Evolutionary conservation across 2,888 invertebrate genomes (phyloP).

Genomic region (Cheilosia urbana): DNA sequence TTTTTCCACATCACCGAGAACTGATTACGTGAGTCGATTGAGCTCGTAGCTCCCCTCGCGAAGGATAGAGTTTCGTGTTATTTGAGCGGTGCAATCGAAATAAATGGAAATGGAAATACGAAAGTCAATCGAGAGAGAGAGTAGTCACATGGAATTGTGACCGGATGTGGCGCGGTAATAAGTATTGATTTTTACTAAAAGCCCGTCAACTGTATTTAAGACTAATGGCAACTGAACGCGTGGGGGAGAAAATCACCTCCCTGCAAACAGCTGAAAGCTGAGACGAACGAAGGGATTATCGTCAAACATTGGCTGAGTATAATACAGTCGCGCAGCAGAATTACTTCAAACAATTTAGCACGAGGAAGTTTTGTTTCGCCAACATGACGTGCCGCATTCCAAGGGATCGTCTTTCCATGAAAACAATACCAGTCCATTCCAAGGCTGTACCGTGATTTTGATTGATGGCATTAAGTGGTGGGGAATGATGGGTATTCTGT

Average conservation of each 20-base stretch:
- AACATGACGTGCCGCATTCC: conserved; percentile 49
- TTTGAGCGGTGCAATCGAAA: conserved; percentile 26
- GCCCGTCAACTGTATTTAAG: conserved; percentile 51
- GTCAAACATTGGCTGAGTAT: conserved; percentile 48
- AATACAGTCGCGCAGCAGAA: conserved; percentile 20
- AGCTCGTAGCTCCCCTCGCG: background rate
- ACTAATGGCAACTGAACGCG: conserved; percentile 37
- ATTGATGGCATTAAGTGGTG: conserved; percentile 42
- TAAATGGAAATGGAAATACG: conserved; percentile 31
- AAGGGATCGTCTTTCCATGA: conserved; percentile 49
- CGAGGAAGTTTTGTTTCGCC: conserved; percentile 25
- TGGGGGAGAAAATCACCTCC: background rate
- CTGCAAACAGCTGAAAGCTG: conserved; percentile 25
- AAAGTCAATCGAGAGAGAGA: conserved; percentile 65
- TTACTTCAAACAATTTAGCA: conserved; percentile 57
- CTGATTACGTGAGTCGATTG: background rate
- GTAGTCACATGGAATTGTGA: conserved; percentile 31
- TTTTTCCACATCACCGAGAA: background rate
- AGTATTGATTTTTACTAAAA: conserved; percentile 60
- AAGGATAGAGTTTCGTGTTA: background rate
- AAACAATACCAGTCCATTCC: conserved; percentile 14
- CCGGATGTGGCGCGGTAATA: conserved; percentile 27
- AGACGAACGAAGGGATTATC: conserved; percentile 55
- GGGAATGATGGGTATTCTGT: too few relatives aligned
- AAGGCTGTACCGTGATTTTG: conserved; percentile 49